Conservation (phyloP, 2,797 vertebrate genomes). For the Hemitrygon akajei region DNA sequence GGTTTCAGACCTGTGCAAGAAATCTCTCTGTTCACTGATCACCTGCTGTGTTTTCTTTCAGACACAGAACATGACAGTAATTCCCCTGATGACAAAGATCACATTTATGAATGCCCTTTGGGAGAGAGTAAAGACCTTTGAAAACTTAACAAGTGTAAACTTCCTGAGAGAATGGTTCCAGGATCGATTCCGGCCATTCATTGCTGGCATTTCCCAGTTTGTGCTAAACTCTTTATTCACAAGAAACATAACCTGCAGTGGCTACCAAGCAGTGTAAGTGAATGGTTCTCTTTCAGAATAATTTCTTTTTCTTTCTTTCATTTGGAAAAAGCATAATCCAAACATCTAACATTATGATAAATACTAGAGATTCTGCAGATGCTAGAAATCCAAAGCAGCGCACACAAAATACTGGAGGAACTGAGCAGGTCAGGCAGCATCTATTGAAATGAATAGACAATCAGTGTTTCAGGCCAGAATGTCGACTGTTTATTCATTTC, state of each 20-base stretch:
- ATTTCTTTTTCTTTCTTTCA: neutral
- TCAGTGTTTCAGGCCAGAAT: too few species aligned
- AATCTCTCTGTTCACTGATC: neutral
- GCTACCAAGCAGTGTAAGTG: slow-evolving; percentile 27
- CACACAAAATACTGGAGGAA: too few species aligned
- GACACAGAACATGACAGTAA: neutral
- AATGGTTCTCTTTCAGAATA: neutral
- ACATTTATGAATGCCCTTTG: slow-evolving; percentile 22
- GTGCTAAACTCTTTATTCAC: neutral
- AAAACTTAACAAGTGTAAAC: neutral
- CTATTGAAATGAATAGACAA: too few species aligned
- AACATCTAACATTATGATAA: neutral
- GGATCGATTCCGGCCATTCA: slow-evolving; percentile 1
- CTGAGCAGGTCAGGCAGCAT: too few species aligned
- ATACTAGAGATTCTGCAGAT: too few species aligned
- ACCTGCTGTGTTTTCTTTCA: neutral
- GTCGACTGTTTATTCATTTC: too few species aligned
- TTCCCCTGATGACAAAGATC: slow-evolving; percentile 2
- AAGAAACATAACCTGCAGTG: slow-evolving; percentile 15
- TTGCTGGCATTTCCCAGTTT: slow-evolving; percentile 4
- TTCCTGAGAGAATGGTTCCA: slow-evolving; percentile 25
- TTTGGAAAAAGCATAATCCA: neutral
- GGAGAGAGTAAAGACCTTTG: slow-evolving; percentile 5
- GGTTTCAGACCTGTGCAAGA: neutral
- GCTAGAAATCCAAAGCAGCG: too few species aligned